phyloP scores from a whole-genome alignment of 2,113 vertebrate genomes.

The Forbesichthys agassizii region DNA sequence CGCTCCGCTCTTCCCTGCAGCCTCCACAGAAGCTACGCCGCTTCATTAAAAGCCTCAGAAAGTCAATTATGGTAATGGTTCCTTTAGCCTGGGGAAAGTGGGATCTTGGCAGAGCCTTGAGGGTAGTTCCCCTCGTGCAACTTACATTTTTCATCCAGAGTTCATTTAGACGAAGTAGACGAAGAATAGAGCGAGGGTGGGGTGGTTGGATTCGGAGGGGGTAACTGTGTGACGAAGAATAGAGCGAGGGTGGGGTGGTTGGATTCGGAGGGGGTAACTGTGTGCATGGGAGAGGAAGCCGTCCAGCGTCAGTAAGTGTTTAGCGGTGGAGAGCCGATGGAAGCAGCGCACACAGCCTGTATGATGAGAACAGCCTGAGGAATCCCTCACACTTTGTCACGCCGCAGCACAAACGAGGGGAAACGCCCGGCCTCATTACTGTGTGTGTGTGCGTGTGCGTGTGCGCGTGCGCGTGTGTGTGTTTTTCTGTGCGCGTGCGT shows the following conservation, averaged over 20 bases:
- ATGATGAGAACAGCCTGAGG: slow-evolving; percentile 57
- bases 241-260: not conserved
- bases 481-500: not conserved
- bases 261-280: not conserved
- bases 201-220: slow-evolving; percentile 2
- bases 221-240: slow-evolving; percentile 30
- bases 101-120: slow-evolving; percentile 46
- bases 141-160: slow-evolving; percentile 63
- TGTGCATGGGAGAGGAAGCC: slow-evolving; percentile 11
- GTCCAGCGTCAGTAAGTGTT: not conserved
- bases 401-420: slow-evolving; percentile 57
- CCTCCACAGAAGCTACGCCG: slow-evolving; percentile 36
- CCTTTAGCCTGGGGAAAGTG: slow-evolving; percentile 48
- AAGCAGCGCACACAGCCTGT: slow-evolving; percentile 36
- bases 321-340: slow-evolving; percentile 34
- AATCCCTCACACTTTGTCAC: slow-evolving; percentile 69
- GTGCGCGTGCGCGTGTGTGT: not conserved
- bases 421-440: slow-evolving; percentile 70
- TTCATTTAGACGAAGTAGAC: slow-evolving; percentile 60
- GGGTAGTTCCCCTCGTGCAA: slow-evolving; percentile 34
- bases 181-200: slow-evolving; percentile 20
- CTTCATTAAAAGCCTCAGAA: slow-evolving; percentile 72
- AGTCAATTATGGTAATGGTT: slow-evolving; percentile 74
- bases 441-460: slow-evolving; percentile 19
- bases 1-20: not conserved